Base-by-base conservation (phyloP, 2,888 invertebrate genomes). In the Reticulitermes lucifugus region DNA sequence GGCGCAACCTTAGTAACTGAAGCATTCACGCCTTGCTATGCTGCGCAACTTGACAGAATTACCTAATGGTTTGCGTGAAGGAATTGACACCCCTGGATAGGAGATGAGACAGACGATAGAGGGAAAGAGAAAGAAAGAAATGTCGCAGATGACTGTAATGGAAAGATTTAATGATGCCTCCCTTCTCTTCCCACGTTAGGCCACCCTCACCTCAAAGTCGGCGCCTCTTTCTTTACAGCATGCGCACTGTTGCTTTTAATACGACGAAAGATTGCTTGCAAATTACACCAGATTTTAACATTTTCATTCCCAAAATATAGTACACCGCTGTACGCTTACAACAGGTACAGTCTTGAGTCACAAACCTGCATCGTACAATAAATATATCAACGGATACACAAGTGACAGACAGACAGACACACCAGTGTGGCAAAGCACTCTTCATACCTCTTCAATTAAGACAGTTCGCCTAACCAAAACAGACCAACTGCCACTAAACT, bases 111-210 rank as follows among this genome's bases (percentile, higher is more conserved):
- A 73, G 41, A 35, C 41, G 73, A 73, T 41, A 73, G 60, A 46
- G 75, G 29, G 73, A 41, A 35, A 75, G 83, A 82, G 82, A 82
- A 25, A 46, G 46, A 75, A 75, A 73, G 83, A 75, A 75, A 90
- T 87, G 90, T 90, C 90, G 89, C 90, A 91, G 91, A 91, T 91
- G 91, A 90, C 90, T 90, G 90, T 91, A 91, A 91, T 91, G 91
- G 90, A 90, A 81, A 89, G 89, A 89, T 90, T 90, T 90, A 91
- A 90, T 90, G 90, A 89, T 89, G 89, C 89, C 89, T 81, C 70
- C 70, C 65, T 81, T 55, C 79, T 51, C 79, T 51, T 51, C 79
- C 65, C 65, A 46, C 51, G 25, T 79, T 79, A 60, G 18, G 21
- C 75, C 35, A 46, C 73, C 25, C 43, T n/a, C 77, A 77, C 46